Evolutionary conservation across 2,888 invertebrate genomes (phyloP).

Genomic region (Dascillus cervinus): DNA sequence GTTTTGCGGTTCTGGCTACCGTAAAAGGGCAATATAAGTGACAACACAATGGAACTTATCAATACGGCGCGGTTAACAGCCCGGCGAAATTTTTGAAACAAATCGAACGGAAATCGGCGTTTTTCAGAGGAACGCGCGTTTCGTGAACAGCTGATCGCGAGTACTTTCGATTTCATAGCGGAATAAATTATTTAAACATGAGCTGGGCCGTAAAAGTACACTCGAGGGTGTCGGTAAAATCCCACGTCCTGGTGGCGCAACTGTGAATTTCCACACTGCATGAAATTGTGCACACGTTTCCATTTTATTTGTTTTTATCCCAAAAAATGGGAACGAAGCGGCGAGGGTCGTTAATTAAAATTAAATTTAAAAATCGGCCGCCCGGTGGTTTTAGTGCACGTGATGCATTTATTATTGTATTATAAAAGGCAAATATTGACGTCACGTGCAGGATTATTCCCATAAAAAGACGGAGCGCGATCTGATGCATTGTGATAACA

Average conservation of each 20-base stretch:
- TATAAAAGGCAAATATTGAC: conserved; percentile 22
- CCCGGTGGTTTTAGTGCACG: too few species aligned
- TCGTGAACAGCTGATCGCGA: conserved; percentile 30
- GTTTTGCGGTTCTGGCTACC: too few species aligned
- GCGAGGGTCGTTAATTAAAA: too few species aligned
- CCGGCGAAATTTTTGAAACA: too few species aligned
- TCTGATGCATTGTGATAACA: conserved; percentile 22
- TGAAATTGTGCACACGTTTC: conserved; percentile 15
- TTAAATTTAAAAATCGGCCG: too few species aligned
- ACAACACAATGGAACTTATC: too few species aligned
- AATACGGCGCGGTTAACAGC: too few species aligned
- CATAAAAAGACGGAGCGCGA: conserved; percentile 21
- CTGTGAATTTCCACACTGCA: conserved; percentile 19
- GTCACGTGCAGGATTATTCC: conserved; percentile 27
- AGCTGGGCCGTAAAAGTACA: conserved; percentile 38
- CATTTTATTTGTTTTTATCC: conserved; percentile 8
- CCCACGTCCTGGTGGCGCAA: conserved; percentile 27
- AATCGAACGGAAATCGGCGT: too few species aligned
- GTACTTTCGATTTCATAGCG: conserved; percentile 37
- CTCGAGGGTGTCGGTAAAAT: conserved; percentile 36
- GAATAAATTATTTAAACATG: conserved; percentile 42
- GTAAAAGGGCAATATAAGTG: too few species aligned
- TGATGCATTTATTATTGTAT: too few species aligned
- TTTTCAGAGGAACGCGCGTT: too few species aligned
- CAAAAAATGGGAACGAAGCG: too few species aligned